Evolutionary conservation across 2,797 vertebrate genomes (phyloP).

Genomic region (Fundulus diaphanus): DNA sequence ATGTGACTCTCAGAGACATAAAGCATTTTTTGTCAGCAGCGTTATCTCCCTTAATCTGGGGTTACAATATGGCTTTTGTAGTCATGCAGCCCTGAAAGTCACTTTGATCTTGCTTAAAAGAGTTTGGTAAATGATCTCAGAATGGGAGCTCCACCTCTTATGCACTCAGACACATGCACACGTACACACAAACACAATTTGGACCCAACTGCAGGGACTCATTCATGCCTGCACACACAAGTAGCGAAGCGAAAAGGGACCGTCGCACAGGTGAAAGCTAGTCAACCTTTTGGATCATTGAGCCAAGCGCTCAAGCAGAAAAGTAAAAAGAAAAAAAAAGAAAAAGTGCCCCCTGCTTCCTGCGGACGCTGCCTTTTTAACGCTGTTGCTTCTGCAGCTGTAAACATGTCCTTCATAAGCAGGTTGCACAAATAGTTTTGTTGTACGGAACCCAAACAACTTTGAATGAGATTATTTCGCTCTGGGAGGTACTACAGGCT

Average conservation of each 20-base stretch:
- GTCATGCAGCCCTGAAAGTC: constrained; percentile 74
- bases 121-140: constrained; percentile 85
- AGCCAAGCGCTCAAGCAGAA: constrained; percentile 67
- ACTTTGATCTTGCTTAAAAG: constrained; percentile 85
- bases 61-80: constrained; percentile 85
- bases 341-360: constrained; percentile 33
- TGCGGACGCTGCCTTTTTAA: constrained; percentile 25
- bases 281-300: constrained; percentile 58
- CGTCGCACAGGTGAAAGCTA: constrained; percentile 69
- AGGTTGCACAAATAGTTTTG: constrained; percentile 17
- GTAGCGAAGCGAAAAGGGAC: constrained; percentile 22
- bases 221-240: constrained; percentile 53
- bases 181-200: constrained; percentile 29
- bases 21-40: constrained; percentile 78
- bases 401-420: constrained; percentile 13
- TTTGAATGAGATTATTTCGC: constrained; percentile 13
- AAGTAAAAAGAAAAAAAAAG: constrained; percentile 57
- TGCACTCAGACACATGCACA: constrained; percentile 6
- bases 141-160: constrained; percentile 60
- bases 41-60: constrained; percentile 74
- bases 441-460: constrained; percentile 23
- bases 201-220: constrained; percentile 42
- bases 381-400: constrained; percentile 22
- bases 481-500: constrained; percentile 30
- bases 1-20: constrained; percentile 79